Evolutionary conservation across 2,888 invertebrate genomes (phyloP), one percentile per base, ranked within the genome.

Genomic region (Rapana venosa): DNA sequence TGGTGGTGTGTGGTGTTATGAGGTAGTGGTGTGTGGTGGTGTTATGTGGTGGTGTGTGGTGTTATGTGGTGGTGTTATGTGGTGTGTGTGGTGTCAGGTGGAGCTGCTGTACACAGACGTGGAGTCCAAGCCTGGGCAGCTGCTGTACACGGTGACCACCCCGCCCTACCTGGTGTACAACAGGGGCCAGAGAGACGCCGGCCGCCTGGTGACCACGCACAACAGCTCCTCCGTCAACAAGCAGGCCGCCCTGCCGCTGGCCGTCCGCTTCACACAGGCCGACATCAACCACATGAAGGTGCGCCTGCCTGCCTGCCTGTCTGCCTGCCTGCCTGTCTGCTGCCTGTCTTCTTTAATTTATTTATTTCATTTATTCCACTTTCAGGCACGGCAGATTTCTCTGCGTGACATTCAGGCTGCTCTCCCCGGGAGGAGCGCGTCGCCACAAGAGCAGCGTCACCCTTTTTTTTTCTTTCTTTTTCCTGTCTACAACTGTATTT

Each of bases 81-180:
- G 47, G 47, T 66, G 77, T 30, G 47, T 66, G 77, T 30, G 22
- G 20, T 56, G 84, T 20, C 87, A 87, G 87, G 92, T 94, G 22
- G 94, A 95, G 88, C 93, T 96, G 17, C 94, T 93, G 88, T 96
- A 95, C 92, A 94, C 95, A 11, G 96, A 96, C 91, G 92, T 94
- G 56, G 96, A 96, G 91, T 95, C 95, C 0, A 56, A 88, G 22
- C 79, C 81, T 86, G 92, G 92, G 30, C 93, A 95, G 61, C 92
- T 96, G 30, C 92, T 94, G 15, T 96, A 95, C 90, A 94, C 94
- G n/a, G 93, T 96, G n/a, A 95, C 95, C 17, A 94, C 93, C 11
- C 94, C 94, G 35, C 96, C 96, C 4, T 95, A 95, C 91, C 96
- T 95, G 90, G 95, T 95, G 26, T 94, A 95, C 90, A 95, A 95